These are phyloP conservation scores for Aplodontia rufa DNA, from an alignment of 2,113 vertebrate species.

Conservation along the genomic window DNA sequence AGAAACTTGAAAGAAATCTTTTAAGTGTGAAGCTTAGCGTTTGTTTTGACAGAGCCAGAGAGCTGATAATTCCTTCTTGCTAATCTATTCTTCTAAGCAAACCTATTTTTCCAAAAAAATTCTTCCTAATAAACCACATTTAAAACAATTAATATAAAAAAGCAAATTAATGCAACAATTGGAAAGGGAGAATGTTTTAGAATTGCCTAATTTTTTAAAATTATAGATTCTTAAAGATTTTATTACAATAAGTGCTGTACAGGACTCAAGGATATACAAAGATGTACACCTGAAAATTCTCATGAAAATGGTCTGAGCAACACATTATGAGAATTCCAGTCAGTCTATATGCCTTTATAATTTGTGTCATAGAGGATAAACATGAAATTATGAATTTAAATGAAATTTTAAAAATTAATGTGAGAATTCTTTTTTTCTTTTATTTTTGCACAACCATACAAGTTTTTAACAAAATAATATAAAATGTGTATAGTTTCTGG, in stretches of 20 bases:
- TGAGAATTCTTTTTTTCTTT: too few relatives aligned
- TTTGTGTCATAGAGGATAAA: background rate
- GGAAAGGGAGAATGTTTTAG: background rate
- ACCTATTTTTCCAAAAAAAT: slow-evolving; percentile 40
- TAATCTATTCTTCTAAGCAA: slow-evolving; percentile 39
- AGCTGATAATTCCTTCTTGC: slow-evolving; percentile 55
- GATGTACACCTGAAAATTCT: background rate
- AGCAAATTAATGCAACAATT: background rate
- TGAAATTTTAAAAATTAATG: background rate
- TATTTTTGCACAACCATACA: too few relatives aligned
- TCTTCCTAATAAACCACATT: slow-evolving; percentile 13
- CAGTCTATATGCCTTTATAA: background rate
- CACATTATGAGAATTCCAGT: background rate
- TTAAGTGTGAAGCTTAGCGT: slow-evolving; percentile 43
- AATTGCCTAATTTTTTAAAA: background rate
- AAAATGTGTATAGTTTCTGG: too few relatives aligned
- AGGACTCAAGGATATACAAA: background rate
- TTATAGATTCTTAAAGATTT: background rate
- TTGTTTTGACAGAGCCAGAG: slow-evolving; percentile 56
- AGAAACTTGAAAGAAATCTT: slow-evolving; percentile 51
- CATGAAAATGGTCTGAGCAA: background rate
- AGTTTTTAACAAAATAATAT: too few relatives aligned
- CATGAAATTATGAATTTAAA: background rate
- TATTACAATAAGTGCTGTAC: background rate
- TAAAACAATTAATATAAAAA: background rate